Evolutionary conservation across 1,140 invertebrate genomes (phyloP).

Genomic region (Capitella teleta): DNA sequence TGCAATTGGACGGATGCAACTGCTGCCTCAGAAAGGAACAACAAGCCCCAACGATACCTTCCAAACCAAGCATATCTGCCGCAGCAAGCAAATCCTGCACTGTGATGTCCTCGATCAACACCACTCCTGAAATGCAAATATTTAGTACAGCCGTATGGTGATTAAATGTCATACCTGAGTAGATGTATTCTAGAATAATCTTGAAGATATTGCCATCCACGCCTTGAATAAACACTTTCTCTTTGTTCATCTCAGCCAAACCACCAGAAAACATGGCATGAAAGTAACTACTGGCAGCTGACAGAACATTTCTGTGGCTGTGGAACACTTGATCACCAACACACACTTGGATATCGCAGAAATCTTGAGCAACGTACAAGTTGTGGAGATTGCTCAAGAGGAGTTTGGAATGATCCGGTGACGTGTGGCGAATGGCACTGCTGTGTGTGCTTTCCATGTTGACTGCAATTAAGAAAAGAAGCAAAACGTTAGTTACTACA

Average conservation of each 20-base stretch:
- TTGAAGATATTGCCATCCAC: conserved; percentile 62
- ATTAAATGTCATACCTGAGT: conserved; percentile 55
- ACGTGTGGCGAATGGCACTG: too few species aligned
- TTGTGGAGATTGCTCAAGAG: too few species aligned
- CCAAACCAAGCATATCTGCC: conserved; percentile 31
- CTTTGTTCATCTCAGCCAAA: conserved; percentile 46
- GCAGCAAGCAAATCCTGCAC: conserved; percentile 62
- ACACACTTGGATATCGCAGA: neutral
- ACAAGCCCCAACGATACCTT: conserved; percentile 30
- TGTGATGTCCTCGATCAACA: neutral
- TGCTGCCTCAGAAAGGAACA: conserved; percentile 23
- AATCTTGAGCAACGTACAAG: too few species aligned
- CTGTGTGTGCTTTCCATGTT: too few species aligned
- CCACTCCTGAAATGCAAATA: neutral
- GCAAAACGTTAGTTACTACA: too few species aligned
- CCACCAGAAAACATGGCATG: conserved; percentile 27
- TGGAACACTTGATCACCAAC: neutral
- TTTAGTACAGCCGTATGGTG: neutral
- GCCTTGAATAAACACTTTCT: conserved; percentile 59
- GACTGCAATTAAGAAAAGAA: too few species aligned
- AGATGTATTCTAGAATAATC: conserved; percentile 74
- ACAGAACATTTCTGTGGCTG: neutral
- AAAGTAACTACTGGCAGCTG: conserved; percentile 14
- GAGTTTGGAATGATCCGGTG: too few species aligned
- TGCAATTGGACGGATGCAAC: conserved; percentile 27